Evolutionary conservation across 2,888 invertebrate species (phyloP), one percentile per base, ranked within the genome.

Genomic region (Plemyria rubiginata): DNA sequence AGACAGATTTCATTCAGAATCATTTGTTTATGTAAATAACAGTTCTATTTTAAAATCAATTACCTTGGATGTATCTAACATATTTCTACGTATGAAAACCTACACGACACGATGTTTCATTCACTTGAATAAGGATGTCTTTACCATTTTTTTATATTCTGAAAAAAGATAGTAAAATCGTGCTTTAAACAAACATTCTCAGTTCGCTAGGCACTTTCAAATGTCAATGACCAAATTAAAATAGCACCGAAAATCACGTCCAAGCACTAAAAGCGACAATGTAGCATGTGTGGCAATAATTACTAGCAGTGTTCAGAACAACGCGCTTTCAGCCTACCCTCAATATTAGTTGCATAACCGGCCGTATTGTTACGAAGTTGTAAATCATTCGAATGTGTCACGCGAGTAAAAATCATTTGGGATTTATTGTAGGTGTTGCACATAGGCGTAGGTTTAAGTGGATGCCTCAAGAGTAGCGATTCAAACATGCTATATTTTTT

Each of bases 371-470:
- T 85, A 82, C 69, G 67, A 78, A 65, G 82, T 74, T 77, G 87
- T 91, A 91, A 90, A 91, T 91, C 91, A 90, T 83, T 79, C 75
- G 81, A 84, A 87, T 82, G 83, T 86, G 90, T 88, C 88, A 84
- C 85, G 75, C 84, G 85, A 80, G 86, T 88, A 86, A 90, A 90
- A 90, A 90, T 89, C 89, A 88, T 86, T 80, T 77, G 70, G 74
- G 79, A 88, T 88, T 88, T 86, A 88, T 88, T 75, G 83, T 81
- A 79, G 82, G 80, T 80, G 79, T 50, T n/a, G 16, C 48, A n/a
- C 48, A 72, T 85, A 84, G 84, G 79, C 77, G 32, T 49, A 48
- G 28, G 9, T 7, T 29, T 9, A 9, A 38, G 11, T 38, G 8
- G 36, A 38, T 38, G 11, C 36, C 11, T 3, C 36, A 38, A 38